Evolutionary conservation across 2,888 invertebrate species (phyloP), one percentile per base, ranked within the genome.

Genomic region (Ethmia dodecea): DNA sequence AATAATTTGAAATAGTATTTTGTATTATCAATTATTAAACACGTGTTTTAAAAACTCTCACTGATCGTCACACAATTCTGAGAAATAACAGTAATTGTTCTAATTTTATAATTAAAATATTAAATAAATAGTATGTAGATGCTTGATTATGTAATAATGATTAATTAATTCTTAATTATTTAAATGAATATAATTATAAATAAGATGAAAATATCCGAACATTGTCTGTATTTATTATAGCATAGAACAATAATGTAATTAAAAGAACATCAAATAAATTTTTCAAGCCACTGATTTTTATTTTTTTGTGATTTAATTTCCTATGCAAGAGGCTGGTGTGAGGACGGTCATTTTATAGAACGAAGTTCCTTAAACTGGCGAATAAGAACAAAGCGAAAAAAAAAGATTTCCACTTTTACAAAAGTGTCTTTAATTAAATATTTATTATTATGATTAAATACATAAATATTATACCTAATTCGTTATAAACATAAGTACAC

Each of bases 191-290:
- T 79, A 22, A 68, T n/a, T n/a, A n/a, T 75, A 71, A 62, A 64
- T 74, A 75, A 79, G 72, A 55, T 73, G 55, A 67, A 65, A 56
- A 68, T 81, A 80, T 71, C 66, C 66, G 65, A 75, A 74, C 72
- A 69, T 68, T 74, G 73, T 76, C 75, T 83, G 83, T 86, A 86
- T 84, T 86, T 86, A 86, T 86, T 86, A 80, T 84, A 86, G 77
- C 71, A 75, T 81, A 81, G 69, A 57, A 74, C n/a, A 65, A 66
- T 74, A 69, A 73, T 83, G 76, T 81, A 80, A 83, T 79, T 76
- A 76, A 81, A 79, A 71, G 70, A 73, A 77, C 77, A 78, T 75
- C 64, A 74, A 80, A 80, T 83, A 81, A 81, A 83, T 80, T 86
- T 84, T 83, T 83, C 83, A 86, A 73, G 81, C 77, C 79, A 83